A percentile compares a stretch with the other conserved stretches of the same genome.
Conservation (phyloP, 2,888 invertebrate genomes). For the Neoaliturus tenellus region DNA sequence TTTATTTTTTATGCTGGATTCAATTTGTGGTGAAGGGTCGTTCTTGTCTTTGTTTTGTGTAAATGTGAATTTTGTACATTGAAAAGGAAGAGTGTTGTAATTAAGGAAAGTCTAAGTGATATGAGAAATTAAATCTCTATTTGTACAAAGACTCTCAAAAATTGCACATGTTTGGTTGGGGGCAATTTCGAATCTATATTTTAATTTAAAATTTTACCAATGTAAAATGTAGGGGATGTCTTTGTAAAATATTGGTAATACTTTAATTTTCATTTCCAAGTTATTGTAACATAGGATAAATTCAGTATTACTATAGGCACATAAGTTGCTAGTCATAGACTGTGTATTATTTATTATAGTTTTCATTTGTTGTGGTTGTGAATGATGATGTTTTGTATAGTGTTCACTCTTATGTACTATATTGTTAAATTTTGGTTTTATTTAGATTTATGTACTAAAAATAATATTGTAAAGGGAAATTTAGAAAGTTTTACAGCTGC, state of each 20-base stretch:
- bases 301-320: constrained; percentile 50
- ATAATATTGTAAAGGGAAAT: not conserved
- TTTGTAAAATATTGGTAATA: constrained; percentile 3
- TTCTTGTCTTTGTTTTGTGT: not conserved
- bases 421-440: constrained; percentile 32
- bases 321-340: constrained; percentile 52
- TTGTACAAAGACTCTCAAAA: constrained; percentile 39
- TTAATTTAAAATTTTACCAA: constrained; percentile 14
- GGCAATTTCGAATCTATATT: constrained; percentile 15
- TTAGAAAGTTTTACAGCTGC: not conserved
- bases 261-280: constrained; percentile 23
- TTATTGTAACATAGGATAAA: constrained; percentile 43
- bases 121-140: not conserved
- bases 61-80: constrained; percentile 32
- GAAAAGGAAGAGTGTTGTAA: constrained; percentile 4
- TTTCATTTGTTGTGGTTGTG: constrained; percentile 52
- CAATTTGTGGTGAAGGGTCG: constrained; percentile 19
- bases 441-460: constrained; percentile 4
- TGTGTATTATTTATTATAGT: constrained; percentile 50
- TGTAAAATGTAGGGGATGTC: not conserved
- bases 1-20: constrained; percentile 37
- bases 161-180: constrained; percentile 16
- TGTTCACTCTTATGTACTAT: constrained; percentile 15
- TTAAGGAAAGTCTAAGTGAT: constrained; percentile 23
- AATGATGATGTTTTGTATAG: constrained; percentile 41